Evolutionary conservation across 2,888 invertebrate species (phyloP).

Genomic region (Amblyjoppa fuscipennis): DNA sequence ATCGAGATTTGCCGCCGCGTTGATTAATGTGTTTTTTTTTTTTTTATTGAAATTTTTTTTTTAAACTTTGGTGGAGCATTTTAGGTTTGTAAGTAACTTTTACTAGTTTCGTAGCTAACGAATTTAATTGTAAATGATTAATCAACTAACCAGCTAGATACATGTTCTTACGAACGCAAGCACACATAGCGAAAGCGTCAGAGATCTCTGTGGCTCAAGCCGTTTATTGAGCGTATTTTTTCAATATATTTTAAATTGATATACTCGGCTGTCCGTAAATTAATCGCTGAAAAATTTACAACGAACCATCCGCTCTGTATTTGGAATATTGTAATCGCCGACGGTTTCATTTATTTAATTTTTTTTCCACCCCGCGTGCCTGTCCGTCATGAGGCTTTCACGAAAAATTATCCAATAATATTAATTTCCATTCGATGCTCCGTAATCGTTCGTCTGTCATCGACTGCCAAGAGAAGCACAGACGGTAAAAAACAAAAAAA

Average conservation of each 20-base stretch:
- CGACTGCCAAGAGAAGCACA: conserved; percentile 45
- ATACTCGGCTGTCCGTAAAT: conserved; percentile 34
- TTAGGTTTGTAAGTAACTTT: conserved; percentile 44
- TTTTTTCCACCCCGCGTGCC: not conserved
- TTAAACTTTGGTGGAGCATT: conserved; percentile 30
- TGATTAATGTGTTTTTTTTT: conserved; percentile 16
- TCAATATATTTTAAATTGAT: conserved; percentile 31
- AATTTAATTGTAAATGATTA: conserved; percentile 52
- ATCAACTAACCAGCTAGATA: conserved; percentile 44
- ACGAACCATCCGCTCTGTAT: conserved; percentile 15
- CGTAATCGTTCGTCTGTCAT: conserved; percentile 29
- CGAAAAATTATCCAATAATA: conserved; percentile 21
- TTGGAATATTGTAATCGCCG: conserved; percentile 14
- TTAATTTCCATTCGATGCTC: conserved; percentile 24
- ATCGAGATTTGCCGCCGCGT: conserved; percentile 29
- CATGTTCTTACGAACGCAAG: conserved; percentile 32
- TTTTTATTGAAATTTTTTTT: conserved; percentile 5
- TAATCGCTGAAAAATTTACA: conserved; percentile 11
- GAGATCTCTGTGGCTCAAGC: conserved; percentile 26
- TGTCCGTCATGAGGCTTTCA: conserved; percentile 3
- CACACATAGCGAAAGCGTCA: conserved; percentile 44
- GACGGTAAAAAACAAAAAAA: conserved; percentile 17
- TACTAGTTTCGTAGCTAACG: conserved; percentile 53
- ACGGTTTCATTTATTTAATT: not conserved
- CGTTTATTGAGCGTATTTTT: conserved; percentile 15